Conservation (phyloP, 2,888 invertebrate species). For the Anticlea derivata region DNA sequence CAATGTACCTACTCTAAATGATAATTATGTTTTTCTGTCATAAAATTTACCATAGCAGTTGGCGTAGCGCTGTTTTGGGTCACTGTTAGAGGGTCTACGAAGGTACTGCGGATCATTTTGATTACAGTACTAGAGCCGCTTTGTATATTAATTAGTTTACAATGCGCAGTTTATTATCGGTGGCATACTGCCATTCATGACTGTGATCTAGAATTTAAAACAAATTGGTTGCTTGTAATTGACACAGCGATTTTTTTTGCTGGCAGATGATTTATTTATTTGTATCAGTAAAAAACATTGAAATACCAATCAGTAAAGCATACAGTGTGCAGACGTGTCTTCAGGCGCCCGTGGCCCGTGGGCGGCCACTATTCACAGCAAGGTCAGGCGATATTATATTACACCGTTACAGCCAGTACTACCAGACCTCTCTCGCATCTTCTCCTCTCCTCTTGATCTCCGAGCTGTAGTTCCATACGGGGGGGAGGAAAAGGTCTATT, state of each 20-base stretch:
- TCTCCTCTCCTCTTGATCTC: slow-evolving; percentile 30
- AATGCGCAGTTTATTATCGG: background rate
- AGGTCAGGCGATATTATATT: slow-evolving; percentile 80
- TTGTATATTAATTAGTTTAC: background rate
- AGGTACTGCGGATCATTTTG: slow-evolving; percentile 2
- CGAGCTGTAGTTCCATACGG: slow-evolving; percentile 28
- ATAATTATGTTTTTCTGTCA: too few relatives aligned
- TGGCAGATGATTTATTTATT: background rate
- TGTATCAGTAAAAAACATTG: slow-evolving; percentile 34
- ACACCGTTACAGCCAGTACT: slow-evolving; percentile 58
- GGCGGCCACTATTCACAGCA: slow-evolving; percentile 80
- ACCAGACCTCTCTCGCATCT: slow-evolving; percentile 38
- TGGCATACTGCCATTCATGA: slow-evolving; percentile 12
- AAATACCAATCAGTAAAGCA: slow-evolving; percentile 43
- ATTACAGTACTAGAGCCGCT: too few relatives aligned
- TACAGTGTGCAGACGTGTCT: slow-evolving; percentile 50
- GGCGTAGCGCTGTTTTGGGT: too few relatives aligned
- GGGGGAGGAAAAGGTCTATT: slow-evolving; percentile 47
- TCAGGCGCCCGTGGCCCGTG: slow-evolving; percentile 61
- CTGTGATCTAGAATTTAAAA: slow-evolving; percentile 4
- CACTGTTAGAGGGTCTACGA: slow-evolving; percentile 27
- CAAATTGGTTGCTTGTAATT: slow-evolving; percentile 5
- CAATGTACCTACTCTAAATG: too few relatives aligned
- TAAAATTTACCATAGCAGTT: too few relatives aligned
- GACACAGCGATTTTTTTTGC: slow-evolving; percentile 8